phyloP scores from a whole-genome alignment of 1,140 invertebrate genomes.

The Glomeris maerens region DNA sequence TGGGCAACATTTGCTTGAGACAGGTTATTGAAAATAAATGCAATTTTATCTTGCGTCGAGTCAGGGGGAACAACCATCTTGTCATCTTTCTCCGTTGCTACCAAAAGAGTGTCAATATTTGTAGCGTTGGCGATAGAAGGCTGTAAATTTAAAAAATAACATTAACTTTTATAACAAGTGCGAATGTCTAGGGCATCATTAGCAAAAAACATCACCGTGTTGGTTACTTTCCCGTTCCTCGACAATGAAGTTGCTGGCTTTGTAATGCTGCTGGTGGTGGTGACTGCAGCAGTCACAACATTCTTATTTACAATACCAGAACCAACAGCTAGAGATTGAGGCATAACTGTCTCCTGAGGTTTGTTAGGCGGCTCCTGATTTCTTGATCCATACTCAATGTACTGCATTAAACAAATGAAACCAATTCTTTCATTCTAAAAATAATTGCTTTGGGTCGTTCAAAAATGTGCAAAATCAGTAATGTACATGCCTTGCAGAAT shows the following conservation, averaged over 20 bases:
- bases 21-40: conserved; percentile 98
- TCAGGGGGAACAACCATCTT: conserved; percentile 75
- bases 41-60: conserved; percentile 81
- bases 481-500: no score
- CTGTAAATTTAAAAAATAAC: conserved; percentile 20
- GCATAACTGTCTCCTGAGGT: conserved; percentile 53
- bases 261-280: conserved; percentile 21
- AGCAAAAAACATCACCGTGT: not conserved
- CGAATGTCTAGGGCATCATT: not conserved
- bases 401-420: conserved; percentile 33
- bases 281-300: conserved; percentile 17
- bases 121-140: conserved; percentile 95
- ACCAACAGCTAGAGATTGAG: conserved; percentile 40
- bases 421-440: not conserved
- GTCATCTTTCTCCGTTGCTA: conserved; percentile 86
- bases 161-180: not conserved
- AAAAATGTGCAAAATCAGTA: no score
- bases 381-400: conserved; percentile 76
- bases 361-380: conserved; percentile 71
- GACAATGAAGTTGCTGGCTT: conserved; percentile 31
- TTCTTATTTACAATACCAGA: conserved; percentile 11
- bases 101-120: conserved; percentile 91
- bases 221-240: conserved; percentile 23
- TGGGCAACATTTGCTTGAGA: conserved; percentile 86
- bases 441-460: no score